phyloP scores from a whole-genome alignment of 2,888 invertebrate species.

The Drosophila anomelani region DNA sequence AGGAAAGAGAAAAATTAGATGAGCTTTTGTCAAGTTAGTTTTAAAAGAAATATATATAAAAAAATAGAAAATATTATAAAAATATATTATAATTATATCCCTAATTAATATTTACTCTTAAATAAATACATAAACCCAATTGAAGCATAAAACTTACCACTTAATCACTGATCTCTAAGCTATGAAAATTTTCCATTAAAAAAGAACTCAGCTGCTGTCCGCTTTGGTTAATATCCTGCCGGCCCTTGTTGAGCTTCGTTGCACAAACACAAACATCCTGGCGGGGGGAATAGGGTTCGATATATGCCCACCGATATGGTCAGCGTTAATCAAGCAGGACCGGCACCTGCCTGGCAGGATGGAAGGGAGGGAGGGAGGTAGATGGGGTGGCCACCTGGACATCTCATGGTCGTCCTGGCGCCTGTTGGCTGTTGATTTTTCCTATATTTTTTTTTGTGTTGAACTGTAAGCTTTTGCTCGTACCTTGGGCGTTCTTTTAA shows the following conservation, averaged over 20 bases:
- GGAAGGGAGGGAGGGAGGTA: neutral
- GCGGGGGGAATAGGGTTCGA: neutral
- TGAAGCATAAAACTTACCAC: neutral
- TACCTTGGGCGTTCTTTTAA: slow-evolving; percentile 63
- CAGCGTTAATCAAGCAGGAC: slow-evolving; percentile 63
- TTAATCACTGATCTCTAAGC: slow-evolving; percentile 12
- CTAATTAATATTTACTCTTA: too few species aligned
- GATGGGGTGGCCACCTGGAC: neutral
- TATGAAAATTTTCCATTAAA: slow-evolving; percentile 11
- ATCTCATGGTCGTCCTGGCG: slow-evolving; percentile 44
- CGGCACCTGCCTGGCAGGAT: slow-evolving; percentile 51
- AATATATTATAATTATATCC: too few species aligned
- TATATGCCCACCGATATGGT: slow-evolving; percentile 18
- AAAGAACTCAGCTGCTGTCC: slow-evolving; percentile 18
- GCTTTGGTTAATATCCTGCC: neutral
- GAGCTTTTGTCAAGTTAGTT: neutral
- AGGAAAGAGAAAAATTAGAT: neutral
- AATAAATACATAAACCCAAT: neutral
- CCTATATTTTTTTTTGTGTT: neutral
- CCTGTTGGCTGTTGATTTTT: slow-evolving; percentile 11
- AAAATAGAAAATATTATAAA: neutral
- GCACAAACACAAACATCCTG: slow-evolving; percentile 18
- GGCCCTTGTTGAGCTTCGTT: slow-evolving; percentile 26
- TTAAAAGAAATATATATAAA: neutral
- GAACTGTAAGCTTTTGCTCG: neutral